Base-by-base conservation (phyloP, 2,888 invertebrate genomes). In the Dexiosoma caninum region DNA sequence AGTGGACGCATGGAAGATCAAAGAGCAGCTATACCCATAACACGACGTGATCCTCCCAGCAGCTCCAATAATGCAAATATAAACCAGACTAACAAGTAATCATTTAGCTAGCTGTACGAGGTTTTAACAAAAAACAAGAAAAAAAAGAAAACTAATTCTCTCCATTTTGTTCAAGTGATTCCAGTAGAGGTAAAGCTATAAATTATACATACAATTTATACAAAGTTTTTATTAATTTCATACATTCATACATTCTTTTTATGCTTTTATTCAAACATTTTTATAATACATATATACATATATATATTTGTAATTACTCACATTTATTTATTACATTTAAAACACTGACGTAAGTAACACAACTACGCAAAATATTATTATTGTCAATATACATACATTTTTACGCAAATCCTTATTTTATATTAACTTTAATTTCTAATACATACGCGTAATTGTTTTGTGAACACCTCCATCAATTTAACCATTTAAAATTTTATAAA, bases 1-100 rank as follows among this genome's bases (percentile, higher is more conserved):
- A 94, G 95, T 9, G 95, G 95, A 1, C 93, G 98, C 21, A 95
- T 98, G 94, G 98, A 98, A 85, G 98, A 98, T 90, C 98, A 98
- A 89, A 92, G 98, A 57, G 97, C 97, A 44, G 92, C 94, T 32
- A 90, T 90, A 86, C 88, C 89, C 0, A 86, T 88, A 32, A 44
- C 67, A 10, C 37, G 81, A 32, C 77, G 81, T 44, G 80, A 80
- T 55, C 40, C 59, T 6, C 21, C 79, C 14, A 84, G 87, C 32
- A 86, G 85, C 49, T 84, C 86, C 30, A 64, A 55, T 32, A 66
- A 16, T 44, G 19, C 62, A 62, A 74, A 44, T 30, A 71, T 27
- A 30, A 75, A 46, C 51, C 55, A 51, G 23, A 69, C 27, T 64
- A 81, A 69, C 72, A 81, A 77, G 72, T 77, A 77, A 77, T 44